Evolutionary conservation across 2,888 invertebrate genomes (phyloP), one percentile per base, ranked within the genome.

Genomic region (Drosophila rubida): DNA sequence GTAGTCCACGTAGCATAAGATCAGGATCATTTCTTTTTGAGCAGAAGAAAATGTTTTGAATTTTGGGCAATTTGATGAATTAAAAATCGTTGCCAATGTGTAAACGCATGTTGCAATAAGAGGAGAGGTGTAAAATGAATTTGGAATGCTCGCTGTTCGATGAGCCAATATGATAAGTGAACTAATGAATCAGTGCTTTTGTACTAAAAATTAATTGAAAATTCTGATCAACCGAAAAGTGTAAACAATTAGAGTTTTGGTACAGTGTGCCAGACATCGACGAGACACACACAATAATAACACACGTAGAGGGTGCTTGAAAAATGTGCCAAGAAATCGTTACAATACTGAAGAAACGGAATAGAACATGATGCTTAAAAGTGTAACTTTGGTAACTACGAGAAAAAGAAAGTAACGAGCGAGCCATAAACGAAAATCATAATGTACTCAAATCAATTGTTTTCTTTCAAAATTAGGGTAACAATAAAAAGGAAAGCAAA

Each of bases 141-240:
- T 67, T 76, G n/a, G 44, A 14, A 50, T 61, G 67, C 77, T 75
- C 72, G 75, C 61, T 49, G 59, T 64, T 48, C 27, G 14, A 67
- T 77, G 63, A 49, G 73, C 78, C 75, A 73, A 75, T 75, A 68
- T 73, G 78, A 16, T 35, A 54, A 72, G 68, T 71, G 55, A 75
- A 69, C 48, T 19, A 62, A 53, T 68, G 22, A 73, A 44, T 4
- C 7, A 35, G 58, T 61, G 61, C 39, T 6, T 9, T 46, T 45
- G 14, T 54, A 27, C 30, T 19, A 19, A 55, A 6, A 39, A 25
- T 1, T 23, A 23, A 45, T 49, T 32, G 30, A 14, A 35, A 50
- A 19, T n/a, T 6, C 44, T 44, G 44, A 37, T n/a, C 41, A 75
- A 49, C 37, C 8, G 0, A 49, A 48, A 27, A 23, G 35, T 46